Conservation (phyloP, 2,888 invertebrate species). For the Drosophila recens region DNA sequence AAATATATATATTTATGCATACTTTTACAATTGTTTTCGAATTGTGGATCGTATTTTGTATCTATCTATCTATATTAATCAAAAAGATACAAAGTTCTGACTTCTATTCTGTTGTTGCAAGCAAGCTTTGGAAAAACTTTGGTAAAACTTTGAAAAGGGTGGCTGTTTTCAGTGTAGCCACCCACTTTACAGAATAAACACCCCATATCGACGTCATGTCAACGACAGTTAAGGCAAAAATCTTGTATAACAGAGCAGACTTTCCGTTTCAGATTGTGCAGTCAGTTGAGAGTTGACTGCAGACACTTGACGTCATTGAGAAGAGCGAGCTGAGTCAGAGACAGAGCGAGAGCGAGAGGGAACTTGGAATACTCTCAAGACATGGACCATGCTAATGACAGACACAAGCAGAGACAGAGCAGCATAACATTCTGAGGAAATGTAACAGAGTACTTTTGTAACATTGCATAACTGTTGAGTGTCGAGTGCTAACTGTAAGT, state of each 20-base stretch:
- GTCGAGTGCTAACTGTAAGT: slow-evolving; percentile 1
- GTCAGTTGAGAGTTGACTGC: slow-evolving; percentile 22
- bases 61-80: not conserved
- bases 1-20: too few species aligned
- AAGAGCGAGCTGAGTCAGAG: slow-evolving; percentile 2
- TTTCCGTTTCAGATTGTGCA: slow-evolving; percentile 15
- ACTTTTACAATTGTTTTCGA: too few species aligned
- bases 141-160: slow-evolving; percentile 18
- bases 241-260: slow-evolving; percentile 30
- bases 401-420: slow-evolving; percentile 23
- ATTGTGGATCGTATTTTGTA: too few species aligned
- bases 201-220: slow-evolving; percentile 62
- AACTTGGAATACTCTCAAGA: not conserved
- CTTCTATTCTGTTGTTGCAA: slow-evolving; percentile 1
- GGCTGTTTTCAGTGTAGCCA: not conserved
- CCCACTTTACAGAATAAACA: not conserved
- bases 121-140: slow-evolving; percentile 19
- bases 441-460: slow-evolving; percentile 24
- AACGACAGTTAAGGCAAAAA: slow-evolving; percentile 14
- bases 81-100: slow-evolving; percentile 7
- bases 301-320: slow-evolving; percentile 64
- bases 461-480: slow-evolving; percentile 77
- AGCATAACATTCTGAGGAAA: slow-evolving; percentile 19
- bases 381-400: slow-evolving; percentile 25
- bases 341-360: not conserved